Base-by-base conservation (phyloP, 2,888 invertebrate species). In the Philereme transversata region DNA sequence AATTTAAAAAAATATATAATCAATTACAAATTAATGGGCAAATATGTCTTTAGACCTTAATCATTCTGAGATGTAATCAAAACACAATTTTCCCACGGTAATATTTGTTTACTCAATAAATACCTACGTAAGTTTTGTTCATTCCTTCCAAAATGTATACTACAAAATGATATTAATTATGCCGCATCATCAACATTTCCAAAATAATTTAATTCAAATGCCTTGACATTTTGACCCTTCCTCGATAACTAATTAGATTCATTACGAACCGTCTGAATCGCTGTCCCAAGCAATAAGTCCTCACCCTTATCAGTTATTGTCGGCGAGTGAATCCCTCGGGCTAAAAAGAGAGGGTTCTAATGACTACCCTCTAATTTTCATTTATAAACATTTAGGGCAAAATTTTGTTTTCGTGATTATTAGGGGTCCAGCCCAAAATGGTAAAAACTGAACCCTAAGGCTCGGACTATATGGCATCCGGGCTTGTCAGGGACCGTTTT, bases 281-380 rank as follows among this genome's bases (percentile, higher is more conserved):
- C 74, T 64, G 41, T 62, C 61, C 63, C 58, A 38, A 58, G 61
- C 65, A 77, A 71, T 67, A 62, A 71, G 68, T 45, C 40, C 61
- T 4, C 8, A 52, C 53, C 73, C 76, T 78, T 77, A 82, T 68
- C 76, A 73, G 76, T 83, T 82, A 86, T 81, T 77, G 78, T 75
- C 69, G 71, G 73, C 71, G 76, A 81, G 76, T 71, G 78, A 73
- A 77, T 76, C 78, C 82, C 82, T 65, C 63, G 71, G 78, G 74
- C 73, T 76, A 52, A 58, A 49, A 40, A 46, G 41, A 57, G 36
- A 38, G 78, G 77, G 81, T 83, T 86, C 80, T 82, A 86, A 83
- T 79, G 84, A 79, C 75, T 74, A 65, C 71, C 73, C 78, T 77
- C 80, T 81, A 84, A 85, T 87, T 86, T 86, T 83, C 83, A 80